A percentile compares a stretch with the other conserved stretches of the same genome.
phyloP scores from a whole-genome alignment of 1,140 invertebrate species.

The Camponotus vicinus region DNA sequence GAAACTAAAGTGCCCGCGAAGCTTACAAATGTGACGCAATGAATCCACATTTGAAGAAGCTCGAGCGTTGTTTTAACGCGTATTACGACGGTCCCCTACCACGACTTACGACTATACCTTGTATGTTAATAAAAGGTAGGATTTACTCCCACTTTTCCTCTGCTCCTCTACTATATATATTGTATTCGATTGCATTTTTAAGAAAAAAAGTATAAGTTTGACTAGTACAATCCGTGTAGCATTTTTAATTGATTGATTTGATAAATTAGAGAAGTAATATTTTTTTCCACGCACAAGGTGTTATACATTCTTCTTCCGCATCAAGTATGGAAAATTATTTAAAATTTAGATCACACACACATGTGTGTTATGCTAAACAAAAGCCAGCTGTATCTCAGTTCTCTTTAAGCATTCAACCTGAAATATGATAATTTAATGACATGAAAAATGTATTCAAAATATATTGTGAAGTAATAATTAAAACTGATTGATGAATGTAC shows the following conservation, averaged over 20 bases:
- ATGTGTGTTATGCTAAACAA: neutral
- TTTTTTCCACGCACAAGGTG: neutral
- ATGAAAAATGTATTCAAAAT: conserved; percentile 31
- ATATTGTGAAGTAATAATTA: conserved; percentile 1
- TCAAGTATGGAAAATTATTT: conserved; percentile 1
- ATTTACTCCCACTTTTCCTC: conserved; percentile 29
- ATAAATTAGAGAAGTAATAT: neutral
- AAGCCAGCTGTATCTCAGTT: neutral
- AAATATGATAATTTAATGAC: conserved; percentile 11
- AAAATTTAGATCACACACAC: neutral
- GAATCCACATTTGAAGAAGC: conserved; percentile 38
- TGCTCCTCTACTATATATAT: neutral
- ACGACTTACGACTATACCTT: neutral
- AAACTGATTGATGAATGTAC: conserved; percentile 37
- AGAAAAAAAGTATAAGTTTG: neutral
- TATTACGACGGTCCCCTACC: conserved; percentile 16
- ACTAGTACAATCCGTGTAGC: neutral
- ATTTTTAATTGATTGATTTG: neutral
- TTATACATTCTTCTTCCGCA: neutral
- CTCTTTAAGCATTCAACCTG: neutral
- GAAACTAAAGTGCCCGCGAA: neutral
- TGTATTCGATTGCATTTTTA: neutral
- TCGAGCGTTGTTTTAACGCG: conserved; percentile 28
- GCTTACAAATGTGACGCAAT: conserved; percentile 29
- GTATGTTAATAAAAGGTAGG: conserved; percentile 51